A percentile compares a stretch with the other conserved stretches of the same genome.
Conservation (phyloP, 2,797 vertebrate genomes). For the Sarcoramphus papa region DNA sequence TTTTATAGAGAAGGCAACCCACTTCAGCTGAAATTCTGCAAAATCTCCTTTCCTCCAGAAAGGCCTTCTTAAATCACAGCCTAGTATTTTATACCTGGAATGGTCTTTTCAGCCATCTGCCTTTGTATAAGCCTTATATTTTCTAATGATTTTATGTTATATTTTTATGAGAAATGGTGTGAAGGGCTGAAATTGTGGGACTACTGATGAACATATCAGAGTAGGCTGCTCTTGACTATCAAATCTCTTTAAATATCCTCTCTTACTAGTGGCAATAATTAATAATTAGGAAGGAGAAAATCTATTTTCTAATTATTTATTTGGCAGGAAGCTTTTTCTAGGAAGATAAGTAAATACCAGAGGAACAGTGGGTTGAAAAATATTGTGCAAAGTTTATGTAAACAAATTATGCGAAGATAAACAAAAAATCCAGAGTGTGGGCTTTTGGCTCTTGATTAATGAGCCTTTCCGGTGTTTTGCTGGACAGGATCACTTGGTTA, state of each 20-base stretch:
- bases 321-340: constrained; percentile 40
- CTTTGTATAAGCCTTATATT: background rate
- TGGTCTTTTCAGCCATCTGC: background rate
- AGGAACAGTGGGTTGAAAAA: constrained; percentile 29
- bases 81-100: background rate
- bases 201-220: background rate
- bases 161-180: background rate
- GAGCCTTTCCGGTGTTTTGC: constrained; percentile 40
- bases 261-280: background rate
- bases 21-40: background rate
- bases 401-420: constrained; percentile 41
- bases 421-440: constrained; percentile 4
- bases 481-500: constrained; percentile 11
- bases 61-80: background rate
- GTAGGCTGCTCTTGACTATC: background rate
- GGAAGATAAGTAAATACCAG: constrained; percentile 48
- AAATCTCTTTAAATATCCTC: background rate
- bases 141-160: background rate
- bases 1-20: background rate
- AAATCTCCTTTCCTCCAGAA: background rate
- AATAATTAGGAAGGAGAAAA: constrained; percentile 31
- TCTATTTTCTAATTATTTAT: constrained; percentile 29
- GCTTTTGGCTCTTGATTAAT: constrained; percentile 43
- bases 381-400: constrained; percentile 46
- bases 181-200: background rate